Base-by-base conservation (phyloP, 1,140 invertebrate species). In the Drosophila sp. region DNA sequence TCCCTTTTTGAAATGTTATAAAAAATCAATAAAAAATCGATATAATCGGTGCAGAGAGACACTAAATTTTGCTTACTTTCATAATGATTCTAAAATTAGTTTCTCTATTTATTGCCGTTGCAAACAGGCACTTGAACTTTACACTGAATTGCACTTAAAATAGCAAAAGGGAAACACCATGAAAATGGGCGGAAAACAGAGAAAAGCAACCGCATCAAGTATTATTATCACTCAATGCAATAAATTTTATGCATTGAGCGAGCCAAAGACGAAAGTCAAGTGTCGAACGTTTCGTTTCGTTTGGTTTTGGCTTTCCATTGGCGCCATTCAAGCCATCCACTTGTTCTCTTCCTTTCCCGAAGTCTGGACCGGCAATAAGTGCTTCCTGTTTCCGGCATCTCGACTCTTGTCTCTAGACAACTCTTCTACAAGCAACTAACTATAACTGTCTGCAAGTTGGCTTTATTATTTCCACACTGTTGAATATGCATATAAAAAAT, bases 381-480 rank as follows among this genome's bases (percentile, higher is more conserved):
- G 70, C 70, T 82, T 87, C 83, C 84, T 70, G 65, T 57, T 80
- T 82, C 76, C 81, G 70, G 76, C 69, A 64, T 79, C 68, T 60
- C 56, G 54, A 66, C 83, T 69, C 81, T 76, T 79, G 70, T 72
- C 82, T 75, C 72, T 62, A 75, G 73, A 76, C 76, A 86, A 79
- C 66, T 87, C 67, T 72, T 87, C 67, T 72, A 69, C 72, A 76
- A 77, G 76, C 79, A 77, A 80, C 83, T 87, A 76, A 79, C 83
- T 87, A 79, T 87, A 75, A 80, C 76, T 87, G 79, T 87, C 83
- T 76, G 79, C 76, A 87, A 87, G 84, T 87, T 87, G 84, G 83
- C 84, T 87, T 89, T 89, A 89, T 89, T 89, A 89, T 83, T 89
- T 89, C 84, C 77, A 89, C 84, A 78, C 84, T 89, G 84, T 89